phyloP scores from a whole-genome alignment of 2,797 vertebrate species.

The Nyctalus aviator region DNA sequence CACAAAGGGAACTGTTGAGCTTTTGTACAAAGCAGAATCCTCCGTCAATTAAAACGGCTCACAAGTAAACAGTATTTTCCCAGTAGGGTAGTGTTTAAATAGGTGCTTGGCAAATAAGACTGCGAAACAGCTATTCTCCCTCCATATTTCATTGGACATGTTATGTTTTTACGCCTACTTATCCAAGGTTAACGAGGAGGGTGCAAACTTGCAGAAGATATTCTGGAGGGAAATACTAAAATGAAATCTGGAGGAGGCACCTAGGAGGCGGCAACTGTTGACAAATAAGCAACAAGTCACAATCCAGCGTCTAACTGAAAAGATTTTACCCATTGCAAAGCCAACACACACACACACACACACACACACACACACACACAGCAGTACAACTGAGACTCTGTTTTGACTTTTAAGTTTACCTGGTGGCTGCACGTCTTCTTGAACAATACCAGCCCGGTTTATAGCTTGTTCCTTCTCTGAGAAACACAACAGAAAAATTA shows the following conservation, averaged over 20 bases:
- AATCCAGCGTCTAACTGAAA: neutral
- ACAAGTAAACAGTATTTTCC: slow-evolving; percentile 48
- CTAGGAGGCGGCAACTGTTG: neutral
- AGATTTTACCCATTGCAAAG: neutral
- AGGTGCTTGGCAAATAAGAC: slow-evolving; percentile 43
- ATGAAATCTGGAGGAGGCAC: slow-evolving; percentile 14
- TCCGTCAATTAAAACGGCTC: slow-evolving; percentile 31
- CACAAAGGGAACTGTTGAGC: slow-evolving; percentile 34
- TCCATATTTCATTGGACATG: neutral
- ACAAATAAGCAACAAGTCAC: slow-evolving; percentile 9
- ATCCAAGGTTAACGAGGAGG: slow-evolving; percentile 17
- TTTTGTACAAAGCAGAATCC: slow-evolving; percentile 45
- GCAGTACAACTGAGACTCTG: neutral
- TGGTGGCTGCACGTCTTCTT: slow-evolving; percentile 90
- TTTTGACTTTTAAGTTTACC: slow-evolving; percentile 76
- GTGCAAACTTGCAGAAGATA: slow-evolving; percentile 9
- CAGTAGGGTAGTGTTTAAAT: slow-evolving; percentile 11
- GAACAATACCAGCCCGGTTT: slow-evolving; percentile 88
- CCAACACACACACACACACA: neutral
- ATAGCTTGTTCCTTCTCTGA: slow-evolving; percentile 88
- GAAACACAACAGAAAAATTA: slow-evolving; percentile 78
- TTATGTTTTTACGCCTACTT: slow-evolving; percentile 48
- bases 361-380: neutral
- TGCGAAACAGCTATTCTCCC: slow-evolving; percentile 41
- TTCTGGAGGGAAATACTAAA: slow-evolving; percentile 39